Evolutionary conservation across 2,888 invertebrate genomes (phyloP).

Genomic region (Ariolimax columbianus): DNA sequence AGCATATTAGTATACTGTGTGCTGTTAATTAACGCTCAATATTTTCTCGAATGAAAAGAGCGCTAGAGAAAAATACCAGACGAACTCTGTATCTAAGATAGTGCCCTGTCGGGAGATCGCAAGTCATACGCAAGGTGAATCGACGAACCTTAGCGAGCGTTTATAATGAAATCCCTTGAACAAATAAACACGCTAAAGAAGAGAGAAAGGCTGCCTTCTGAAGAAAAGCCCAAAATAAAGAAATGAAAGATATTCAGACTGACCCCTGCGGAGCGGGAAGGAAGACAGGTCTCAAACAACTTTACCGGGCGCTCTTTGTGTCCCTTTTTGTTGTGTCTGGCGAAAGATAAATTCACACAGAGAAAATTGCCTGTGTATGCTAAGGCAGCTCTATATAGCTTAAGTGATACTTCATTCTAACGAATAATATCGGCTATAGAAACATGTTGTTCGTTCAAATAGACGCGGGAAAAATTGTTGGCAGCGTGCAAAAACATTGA

Average conservation of each 20-base stretch:
- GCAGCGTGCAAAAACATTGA: neutral
- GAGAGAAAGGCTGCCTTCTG: neutral
- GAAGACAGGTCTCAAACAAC: conserved; percentile 16
- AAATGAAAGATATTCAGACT: neutral
- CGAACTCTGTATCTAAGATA: neutral
- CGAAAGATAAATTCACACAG: neutral
- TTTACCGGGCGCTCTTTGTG: neutral
- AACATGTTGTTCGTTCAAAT: neutral
- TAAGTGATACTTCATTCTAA: neutral
- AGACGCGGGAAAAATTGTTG: neutral
- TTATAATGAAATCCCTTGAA: conserved; percentile 22
- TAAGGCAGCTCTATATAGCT: neutral
- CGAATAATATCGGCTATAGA: neutral
- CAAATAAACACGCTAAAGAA: conserved; percentile 15
- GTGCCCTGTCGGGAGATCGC: neutral
- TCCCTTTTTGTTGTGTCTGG: neutral
- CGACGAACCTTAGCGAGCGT: conserved; percentile 24
- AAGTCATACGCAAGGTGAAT: neutral
- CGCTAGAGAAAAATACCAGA: neutral
- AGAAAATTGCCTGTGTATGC: neutral
- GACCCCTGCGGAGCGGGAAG: neutral
- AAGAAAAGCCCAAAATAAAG: conserved; percentile 12
- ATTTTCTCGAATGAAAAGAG: neutral
- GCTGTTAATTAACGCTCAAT: neutral
- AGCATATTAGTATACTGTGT: neutral